Evolutionary conservation across 2,113 vertebrate genomes (phyloP).

Genomic region (Myrmecobius fasciatus): DNA sequence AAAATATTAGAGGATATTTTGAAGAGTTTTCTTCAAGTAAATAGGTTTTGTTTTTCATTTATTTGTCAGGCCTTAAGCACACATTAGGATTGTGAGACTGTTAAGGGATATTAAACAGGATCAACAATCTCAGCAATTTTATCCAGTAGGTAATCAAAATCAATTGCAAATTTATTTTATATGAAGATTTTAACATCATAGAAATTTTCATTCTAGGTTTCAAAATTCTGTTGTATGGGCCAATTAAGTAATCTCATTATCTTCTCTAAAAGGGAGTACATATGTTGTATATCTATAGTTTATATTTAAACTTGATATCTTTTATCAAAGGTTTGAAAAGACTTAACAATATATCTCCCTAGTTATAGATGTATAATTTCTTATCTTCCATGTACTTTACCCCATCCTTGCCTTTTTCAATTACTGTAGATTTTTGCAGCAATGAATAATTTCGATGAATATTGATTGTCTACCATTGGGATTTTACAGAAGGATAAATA

Average conservation of each 20-base stretch:
- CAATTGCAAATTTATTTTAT: conserved; percentile 46
- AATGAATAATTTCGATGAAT: conserved; percentile 59
- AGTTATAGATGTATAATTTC: neutral
- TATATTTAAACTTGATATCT: conserved; percentile 36
- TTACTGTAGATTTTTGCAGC: conserved; percentile 39
- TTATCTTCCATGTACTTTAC: conserved; percentile 31
- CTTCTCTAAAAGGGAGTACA: conserved; percentile 53
- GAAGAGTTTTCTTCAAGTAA: too few species aligned
- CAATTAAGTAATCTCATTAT: conserved; percentile 70
- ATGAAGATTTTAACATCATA: conserved; percentile 57
- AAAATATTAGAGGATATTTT: too few species aligned
- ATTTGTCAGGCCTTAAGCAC: conserved; percentile 20
- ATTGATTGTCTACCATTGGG: conserved; percentile 53
- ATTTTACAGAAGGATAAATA: conserved; percentile 63
- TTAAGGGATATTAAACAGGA: neutral
- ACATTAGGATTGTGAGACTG: neutral
- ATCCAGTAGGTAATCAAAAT: conserved; percentile 25
- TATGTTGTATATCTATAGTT: conserved; percentile 11
- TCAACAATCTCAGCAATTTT: conserved; percentile 50
- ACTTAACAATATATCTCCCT: neutral
- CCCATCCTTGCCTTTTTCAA: conserved; percentile 40
- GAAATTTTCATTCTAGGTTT: neutral
- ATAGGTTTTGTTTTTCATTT: neutral
- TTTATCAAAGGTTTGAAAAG: conserved; percentile 34
- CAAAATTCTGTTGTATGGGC: conserved; percentile 28